Evolutionary conservation across 1,140 invertebrate species (phyloP), one percentile per base, ranked within the genome.

Genomic region (Drusus annulatus): DNA sequence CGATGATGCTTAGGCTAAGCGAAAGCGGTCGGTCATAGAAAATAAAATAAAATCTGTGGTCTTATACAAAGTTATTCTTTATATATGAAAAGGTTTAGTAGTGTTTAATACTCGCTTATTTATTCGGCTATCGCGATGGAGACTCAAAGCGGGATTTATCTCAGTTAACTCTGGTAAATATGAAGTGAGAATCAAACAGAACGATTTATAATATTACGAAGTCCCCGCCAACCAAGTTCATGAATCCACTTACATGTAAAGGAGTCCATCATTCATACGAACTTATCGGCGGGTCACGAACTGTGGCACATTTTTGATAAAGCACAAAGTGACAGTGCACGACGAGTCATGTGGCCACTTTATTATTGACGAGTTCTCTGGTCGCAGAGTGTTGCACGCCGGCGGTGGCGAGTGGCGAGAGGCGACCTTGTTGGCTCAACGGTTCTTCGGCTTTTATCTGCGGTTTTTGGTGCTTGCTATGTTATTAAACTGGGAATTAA

Each of bases 191-290:
- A 62, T 0, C 16, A 23, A 63, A 25, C 19, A 25, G 17, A 63
- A 23, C n/a, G 19, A 56, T 60, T 19, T 23, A 60, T 25, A 25
- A 10, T n/a, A 31, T 68, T 16, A 45, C 13, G 63, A 68, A 68
- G 68, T 71, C 17, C 52, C 68, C 45, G 25, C 45, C 50, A 21
- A 50, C 68, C 68, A 71, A 71, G 68, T 71, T 71, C 68, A 71
- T 71, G 68, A 71, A 71, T 71, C 68, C 68, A 25, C 68, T 71
- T 52, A 54, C 16, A 45, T 45, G 0, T 28, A 17, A 65, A 65
- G 50, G 13, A 50, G 15, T 51, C 8, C 68, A 71, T 71, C 50
- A 71, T 71, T 52, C 68, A 71, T 71, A 16, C 50, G 6, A 19
- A 51, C 45, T 71, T 71, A 71, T 68, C 63, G n/a, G 17, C 31